phyloP scores from a whole-genome alignment of 2,797 vertebrate species.

The Brachyalestes nurse region DNA sequence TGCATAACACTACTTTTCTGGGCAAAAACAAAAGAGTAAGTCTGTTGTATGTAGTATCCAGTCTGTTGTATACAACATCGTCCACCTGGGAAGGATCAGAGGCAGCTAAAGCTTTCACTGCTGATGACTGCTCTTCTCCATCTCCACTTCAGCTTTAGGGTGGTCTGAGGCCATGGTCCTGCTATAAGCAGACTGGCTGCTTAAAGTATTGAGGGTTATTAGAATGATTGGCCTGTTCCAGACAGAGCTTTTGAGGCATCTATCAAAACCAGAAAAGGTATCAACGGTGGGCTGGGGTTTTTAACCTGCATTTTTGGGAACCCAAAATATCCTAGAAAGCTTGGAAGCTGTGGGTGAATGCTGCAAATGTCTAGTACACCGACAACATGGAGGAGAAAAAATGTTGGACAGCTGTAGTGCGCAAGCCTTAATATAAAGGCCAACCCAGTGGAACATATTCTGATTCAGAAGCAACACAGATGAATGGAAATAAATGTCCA shows the following conservation, averaged over 20 bases:
- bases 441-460: constrained; percentile 76
- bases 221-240: constrained; percentile 17
- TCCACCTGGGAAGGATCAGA: neutral
- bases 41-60: too few relatives aligned
- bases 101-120: constrained; percentile 1
- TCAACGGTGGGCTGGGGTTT: neutral
- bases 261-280: neutral
- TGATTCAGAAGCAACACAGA: constrained; percentile 74
- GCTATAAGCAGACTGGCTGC: neutral
- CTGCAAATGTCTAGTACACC: constrained; percentile 69
- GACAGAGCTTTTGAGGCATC: neutral
- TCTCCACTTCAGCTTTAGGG: neutral
- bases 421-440: constrained; percentile 77
- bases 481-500: constrained; percentile 66
- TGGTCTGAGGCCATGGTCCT: neutral
- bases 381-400: constrained; percentile 39
- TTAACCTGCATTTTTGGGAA: neutral
- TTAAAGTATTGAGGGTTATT: constrained; percentile 12
- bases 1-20: neutral
- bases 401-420: constrained; percentile 76
- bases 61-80: too few relatives aligned
- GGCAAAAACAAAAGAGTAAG: too few relatives aligned
- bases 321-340: neutral
- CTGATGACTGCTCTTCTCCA: constrained; percentile 15
- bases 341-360: constrained; percentile 59